A percentile compares a stretch with the other conserved stretches of the same genome.
Evolutionary conservation across 2,888 invertebrate genomes (phyloP).

Genomic region (Caenorhabditis japonica): DNA sequence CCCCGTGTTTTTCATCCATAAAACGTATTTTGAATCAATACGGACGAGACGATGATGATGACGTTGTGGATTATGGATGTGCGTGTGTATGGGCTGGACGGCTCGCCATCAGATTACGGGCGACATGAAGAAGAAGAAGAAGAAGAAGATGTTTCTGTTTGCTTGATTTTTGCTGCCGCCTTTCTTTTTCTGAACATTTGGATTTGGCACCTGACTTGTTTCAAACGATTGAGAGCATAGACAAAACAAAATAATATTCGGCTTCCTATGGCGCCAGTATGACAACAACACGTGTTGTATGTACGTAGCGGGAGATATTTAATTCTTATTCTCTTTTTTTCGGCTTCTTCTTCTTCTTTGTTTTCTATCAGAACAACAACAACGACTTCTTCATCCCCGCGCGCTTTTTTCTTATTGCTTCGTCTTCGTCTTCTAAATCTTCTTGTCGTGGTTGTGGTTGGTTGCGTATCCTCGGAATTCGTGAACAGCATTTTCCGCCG

Average conservation of each 20-base stretch:
- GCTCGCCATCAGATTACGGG: slow-evolving; percentile 19
- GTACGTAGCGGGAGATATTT: too few relatives aligned
- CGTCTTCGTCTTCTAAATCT: slow-evolving; percentile 21
- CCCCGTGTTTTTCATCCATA: too few relatives aligned
- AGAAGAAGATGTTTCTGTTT: slow-evolving; percentile 8
- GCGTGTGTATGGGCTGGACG: neutral
- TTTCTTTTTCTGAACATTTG: neutral
- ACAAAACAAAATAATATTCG: neutral
- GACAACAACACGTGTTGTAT: too few relatives aligned
- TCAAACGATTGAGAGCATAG: neutral
- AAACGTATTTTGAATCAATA: too few relatives aligned
- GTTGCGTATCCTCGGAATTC: too few relatives aligned
- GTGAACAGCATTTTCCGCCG: too few relatives aligned
- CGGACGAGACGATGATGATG: too few relatives aligned
- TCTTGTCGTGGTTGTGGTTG: too few relatives aligned
- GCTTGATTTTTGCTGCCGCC: neutral
- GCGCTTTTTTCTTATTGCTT: neutral
- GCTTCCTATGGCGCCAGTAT: too few relatives aligned
- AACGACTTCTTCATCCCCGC: neutral
- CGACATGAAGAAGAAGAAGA: neutral
- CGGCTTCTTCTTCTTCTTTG: slow-evolving; percentile 8
- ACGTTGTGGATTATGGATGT: too few relatives aligned
- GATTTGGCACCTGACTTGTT: slow-evolving; percentile 17
- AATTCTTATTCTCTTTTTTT: too few relatives aligned
- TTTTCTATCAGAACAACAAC: slow-evolving; percentile 3